These are phyloP conservation scores for Lycocorax pyrrhopterus DNA, from an alignment of 2,113 vertebrate species.

Conservation along the genomic window DNA sequence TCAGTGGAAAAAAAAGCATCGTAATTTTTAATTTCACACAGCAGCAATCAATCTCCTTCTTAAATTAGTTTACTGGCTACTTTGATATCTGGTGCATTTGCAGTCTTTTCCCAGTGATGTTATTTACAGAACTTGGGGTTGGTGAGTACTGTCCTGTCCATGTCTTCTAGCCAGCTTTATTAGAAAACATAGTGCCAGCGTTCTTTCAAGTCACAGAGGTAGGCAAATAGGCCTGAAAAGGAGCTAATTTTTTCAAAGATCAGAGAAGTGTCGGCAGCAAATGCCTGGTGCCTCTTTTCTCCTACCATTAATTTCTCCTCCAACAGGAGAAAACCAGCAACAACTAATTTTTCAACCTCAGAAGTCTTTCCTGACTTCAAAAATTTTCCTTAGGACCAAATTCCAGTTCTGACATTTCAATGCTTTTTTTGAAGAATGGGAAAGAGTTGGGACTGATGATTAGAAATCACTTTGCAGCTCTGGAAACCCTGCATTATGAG, in stretches of 20 bases:
- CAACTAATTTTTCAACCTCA: background rate
- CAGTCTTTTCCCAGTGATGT: background rate
- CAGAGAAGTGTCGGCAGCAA: background rate
- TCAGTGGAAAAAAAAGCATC: background rate
- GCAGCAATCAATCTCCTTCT: background rate
- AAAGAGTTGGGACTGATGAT: background rate
- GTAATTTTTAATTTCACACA: background rate
- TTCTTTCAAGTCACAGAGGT: background rate
- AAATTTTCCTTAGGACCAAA: background rate
- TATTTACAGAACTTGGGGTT: background rate
- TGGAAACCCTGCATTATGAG: background rate
- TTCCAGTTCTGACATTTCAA: background rate
- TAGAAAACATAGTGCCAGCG: background rate
- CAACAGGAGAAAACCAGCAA: background rate
- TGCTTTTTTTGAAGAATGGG: background rate
- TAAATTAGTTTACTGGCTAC: background rate
- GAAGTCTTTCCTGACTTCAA: background rate
- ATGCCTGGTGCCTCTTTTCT: background rate
- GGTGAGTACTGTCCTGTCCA: background rate
- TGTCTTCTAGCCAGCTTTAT: background rate
- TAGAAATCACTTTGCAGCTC: background rate
- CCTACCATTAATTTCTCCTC: background rate
- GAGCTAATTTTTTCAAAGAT: background rate
- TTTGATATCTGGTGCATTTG: background rate
- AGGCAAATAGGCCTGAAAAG: background rate